Evolutionary conservation across 2,888 invertebrate genomes (phyloP).

Genomic region (Nemotelus nigrinus): DNA sequence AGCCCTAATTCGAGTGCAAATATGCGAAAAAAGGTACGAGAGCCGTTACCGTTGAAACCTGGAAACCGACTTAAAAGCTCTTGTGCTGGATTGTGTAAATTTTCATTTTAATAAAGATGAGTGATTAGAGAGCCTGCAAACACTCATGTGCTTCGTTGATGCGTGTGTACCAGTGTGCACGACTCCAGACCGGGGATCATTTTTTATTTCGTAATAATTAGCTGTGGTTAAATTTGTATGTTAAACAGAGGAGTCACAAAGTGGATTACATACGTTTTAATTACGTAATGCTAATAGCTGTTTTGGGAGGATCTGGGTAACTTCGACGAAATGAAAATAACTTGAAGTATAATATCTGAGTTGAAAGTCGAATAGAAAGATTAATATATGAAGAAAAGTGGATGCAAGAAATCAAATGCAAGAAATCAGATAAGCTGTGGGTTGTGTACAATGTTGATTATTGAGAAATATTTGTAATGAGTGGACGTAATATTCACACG

Average conservation of each 20-base stretch:
- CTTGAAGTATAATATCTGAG: too few species aligned
- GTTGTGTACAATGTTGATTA: too few species aligned
- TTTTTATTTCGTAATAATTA: constrained; percentile 20
- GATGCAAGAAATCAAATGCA: too few species aligned
- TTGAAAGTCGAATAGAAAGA: too few species aligned
- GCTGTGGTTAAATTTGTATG: constrained; percentile 12
- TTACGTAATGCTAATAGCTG: constrained; percentile 5
- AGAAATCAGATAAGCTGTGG: too few species aligned
- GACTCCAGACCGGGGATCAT: background rate
- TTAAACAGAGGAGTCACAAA: background rate
- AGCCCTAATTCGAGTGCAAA: constrained; percentile 29
- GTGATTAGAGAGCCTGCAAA: constrained; percentile 19
- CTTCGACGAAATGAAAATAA: too few species aligned
- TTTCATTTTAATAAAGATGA: constrained; percentile 28
- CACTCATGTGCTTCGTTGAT: background rate
- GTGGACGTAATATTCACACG: too few species aligned
- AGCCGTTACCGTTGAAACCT: constrained; percentile 25
- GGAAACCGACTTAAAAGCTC: constrained; percentile 1
- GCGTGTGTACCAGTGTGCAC: background rate
- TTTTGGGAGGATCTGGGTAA: background rate
- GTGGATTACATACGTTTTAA: constrained; percentile 9
- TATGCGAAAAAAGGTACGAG: constrained; percentile 27
- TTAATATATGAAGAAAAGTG: too few species aligned
- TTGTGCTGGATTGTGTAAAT: constrained; percentile 21
- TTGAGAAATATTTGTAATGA: too few species aligned